Percentiles rank a stretch among this genome's conserved stretches.
Evolutionary conservation across 2,797 vertebrate genomes (phyloP).

Genomic region (Spinibarbus caldwelli): DNA sequence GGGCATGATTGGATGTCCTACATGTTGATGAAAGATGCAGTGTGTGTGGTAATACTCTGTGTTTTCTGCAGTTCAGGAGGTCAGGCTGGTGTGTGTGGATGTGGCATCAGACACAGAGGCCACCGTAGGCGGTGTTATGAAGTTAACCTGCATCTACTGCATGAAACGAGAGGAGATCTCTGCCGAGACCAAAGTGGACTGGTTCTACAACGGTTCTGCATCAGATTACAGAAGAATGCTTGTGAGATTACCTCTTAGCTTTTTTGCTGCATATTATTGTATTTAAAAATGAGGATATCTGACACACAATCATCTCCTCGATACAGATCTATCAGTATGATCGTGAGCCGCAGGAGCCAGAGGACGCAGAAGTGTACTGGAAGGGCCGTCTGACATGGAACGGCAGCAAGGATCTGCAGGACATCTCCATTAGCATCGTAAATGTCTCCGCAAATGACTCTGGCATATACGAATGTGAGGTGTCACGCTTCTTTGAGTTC

Average conservation of each 20-base stretch:
- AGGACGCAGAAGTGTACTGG: constrained; percentile 71
- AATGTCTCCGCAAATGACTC: constrained; percentile 86
- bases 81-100: constrained; percentile 90
- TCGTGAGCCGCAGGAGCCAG: constrained; percentile 68
- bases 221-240: constrained; percentile 2
- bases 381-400: constrained; percentile 86
- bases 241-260: constrained; percentile 63
- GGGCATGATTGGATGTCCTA: constrained; percentile 31
- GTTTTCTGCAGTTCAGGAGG: constrained; percentile 75
- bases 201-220: constrained; percentile 79
- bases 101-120: constrained; percentile 87
- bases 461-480: constrained; percentile 85
- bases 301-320: constrained; percentile 26
- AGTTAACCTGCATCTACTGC: constrained; percentile 92
- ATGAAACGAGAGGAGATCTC: constrained; percentile 92
- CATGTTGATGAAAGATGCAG: not conserved
- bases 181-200: constrained; percentile 84
- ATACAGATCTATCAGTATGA: constrained; percentile 69
- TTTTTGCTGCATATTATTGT: not conserved
- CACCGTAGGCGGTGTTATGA: constrained; percentile 84
- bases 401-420: constrained; percentile 92
- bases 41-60: constrained; percentile 35
- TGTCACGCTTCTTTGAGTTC: constrained; percentile 85
- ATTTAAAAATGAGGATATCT: not conserved
- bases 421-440: constrained; percentile 87